phyloP scores from a whole-genome alignment of 2,113 vertebrate species.

The Entelurus aequoreus region DNA sequence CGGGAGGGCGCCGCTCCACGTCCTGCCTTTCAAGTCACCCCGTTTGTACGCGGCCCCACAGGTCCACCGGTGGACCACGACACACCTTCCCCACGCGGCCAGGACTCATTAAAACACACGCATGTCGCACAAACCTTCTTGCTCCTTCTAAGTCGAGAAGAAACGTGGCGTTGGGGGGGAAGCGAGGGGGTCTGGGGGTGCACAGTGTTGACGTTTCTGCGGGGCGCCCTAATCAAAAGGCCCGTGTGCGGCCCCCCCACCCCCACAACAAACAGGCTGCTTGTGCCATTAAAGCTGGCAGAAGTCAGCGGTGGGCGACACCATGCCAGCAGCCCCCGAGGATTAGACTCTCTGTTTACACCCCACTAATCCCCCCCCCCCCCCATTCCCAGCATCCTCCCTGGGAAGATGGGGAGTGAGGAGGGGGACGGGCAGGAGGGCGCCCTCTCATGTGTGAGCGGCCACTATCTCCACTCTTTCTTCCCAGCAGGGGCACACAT shows the following conservation, averaged over 20 bases:
- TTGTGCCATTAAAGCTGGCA: slow-evolving; percentile 55
- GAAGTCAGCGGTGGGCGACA: slow-evolving; percentile 52
- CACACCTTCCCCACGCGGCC: slow-evolving; percentile 31
- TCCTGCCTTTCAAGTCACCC: slow-evolving; percentile 17
- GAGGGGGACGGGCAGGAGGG: slow-evolving; percentile 5
- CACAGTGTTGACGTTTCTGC: slow-evolving; percentile 45
- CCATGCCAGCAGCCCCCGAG: slow-evolving; percentile 47
- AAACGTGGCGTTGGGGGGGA: slow-evolving; percentile 47
- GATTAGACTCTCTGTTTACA: slow-evolving; percentile 60
- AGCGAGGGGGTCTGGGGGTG: slow-evolving; percentile 10
- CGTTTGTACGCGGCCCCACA: slow-evolving; percentile 51
- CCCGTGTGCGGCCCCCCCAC: slow-evolving; percentile 48
- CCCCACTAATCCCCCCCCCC: slow-evolving; percentile 49
- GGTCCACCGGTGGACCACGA: slow-evolving; percentile 40
- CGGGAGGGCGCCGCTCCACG: slow-evolving; percentile 12
- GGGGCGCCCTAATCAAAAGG: slow-evolving; percentile 65
- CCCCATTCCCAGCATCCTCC: slow-evolving; percentile 37
- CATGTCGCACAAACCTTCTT: slow-evolving; percentile 26
- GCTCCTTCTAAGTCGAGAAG: slow-evolving; percentile 55
- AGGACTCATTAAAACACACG: slow-evolving; percentile 62
- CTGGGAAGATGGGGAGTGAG: slow-evolving; percentile 25
- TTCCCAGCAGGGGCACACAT: slow-evolving; percentile 60
- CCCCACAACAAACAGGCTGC: slow-evolving; percentile 52
- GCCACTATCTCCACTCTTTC: slow-evolving; percentile 53
- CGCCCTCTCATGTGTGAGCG: slow-evolving; percentile 56